phyloP scores from a whole-genome alignment of 23 tunicate species.

The Halocynthia aurantium region DNA sequence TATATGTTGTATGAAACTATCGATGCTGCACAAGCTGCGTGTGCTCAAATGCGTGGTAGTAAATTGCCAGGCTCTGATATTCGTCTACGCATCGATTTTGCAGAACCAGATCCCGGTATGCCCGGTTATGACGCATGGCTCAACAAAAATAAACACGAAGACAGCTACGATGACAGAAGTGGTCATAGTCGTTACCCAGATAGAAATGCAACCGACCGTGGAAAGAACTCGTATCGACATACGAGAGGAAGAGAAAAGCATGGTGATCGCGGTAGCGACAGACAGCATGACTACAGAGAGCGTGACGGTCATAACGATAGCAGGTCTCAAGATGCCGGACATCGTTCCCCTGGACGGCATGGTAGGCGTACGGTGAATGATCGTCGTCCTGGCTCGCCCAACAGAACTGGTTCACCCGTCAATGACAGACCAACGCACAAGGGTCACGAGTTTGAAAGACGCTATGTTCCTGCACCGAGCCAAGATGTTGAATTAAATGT shows the following conservation, averaged over 20 bases:
- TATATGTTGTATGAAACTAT: conserved; percentile 79
- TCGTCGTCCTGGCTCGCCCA: neutral
- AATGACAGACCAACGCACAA: neutral
- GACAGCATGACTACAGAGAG: neutral
- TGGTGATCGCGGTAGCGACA: conserved; percentile 1
- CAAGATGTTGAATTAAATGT: conserved; percentile 16
- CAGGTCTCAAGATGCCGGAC: neutral
- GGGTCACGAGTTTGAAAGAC: conserved; percentile 9
- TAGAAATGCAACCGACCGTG: conserved; percentile 7
- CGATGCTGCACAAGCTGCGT: conserved; percentile 94
- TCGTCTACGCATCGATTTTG: conserved; percentile 77
- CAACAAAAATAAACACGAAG: conserved; percentile 1
- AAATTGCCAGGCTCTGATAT: conserved; percentile 81
- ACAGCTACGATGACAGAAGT: conserved; percentile 12
- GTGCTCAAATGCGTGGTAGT: conserved; percentile 92
- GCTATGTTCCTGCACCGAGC: conserved; percentile 5
- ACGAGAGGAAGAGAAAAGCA: neutral
- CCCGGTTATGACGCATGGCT: conserved; percentile 58
- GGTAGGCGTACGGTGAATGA: neutral
- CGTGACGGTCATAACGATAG: neutral
- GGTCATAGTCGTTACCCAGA: conserved; percentile 10
- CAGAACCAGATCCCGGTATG: conserved; percentile 65
- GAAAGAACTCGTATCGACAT: neutral
- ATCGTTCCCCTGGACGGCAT: conserved; percentile 6
- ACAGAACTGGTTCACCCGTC: neutral